phyloP scores from a whole-genome alignment of 2,113 vertebrate genomes.

The Probosciger aterrimus region DNA sequence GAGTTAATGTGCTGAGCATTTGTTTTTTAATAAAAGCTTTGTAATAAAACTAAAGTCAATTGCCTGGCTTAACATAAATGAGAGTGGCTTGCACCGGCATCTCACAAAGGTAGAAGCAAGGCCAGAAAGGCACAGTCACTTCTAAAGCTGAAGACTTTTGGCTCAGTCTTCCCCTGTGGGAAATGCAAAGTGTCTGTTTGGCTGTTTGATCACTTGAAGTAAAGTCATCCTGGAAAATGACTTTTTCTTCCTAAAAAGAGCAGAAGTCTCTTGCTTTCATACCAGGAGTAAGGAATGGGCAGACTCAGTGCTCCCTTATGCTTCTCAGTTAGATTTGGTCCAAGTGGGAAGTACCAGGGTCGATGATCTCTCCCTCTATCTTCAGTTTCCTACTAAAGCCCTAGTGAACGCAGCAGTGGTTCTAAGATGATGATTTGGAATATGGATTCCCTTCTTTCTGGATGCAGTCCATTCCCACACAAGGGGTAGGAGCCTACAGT shows the following conservation, averaged over 20 bases:
- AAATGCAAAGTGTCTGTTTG: background rate
- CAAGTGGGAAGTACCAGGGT: background rate
- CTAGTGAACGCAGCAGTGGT: background rate
- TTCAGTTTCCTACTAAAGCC: background rate
- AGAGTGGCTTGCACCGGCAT: background rate
- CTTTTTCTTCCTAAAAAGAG: background rate
- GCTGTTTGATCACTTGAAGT: background rate
- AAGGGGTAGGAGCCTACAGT: background rate
- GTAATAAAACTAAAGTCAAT: slow-evolving; percentile 77
- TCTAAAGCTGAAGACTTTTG: background rate
- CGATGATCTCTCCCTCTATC: background rate
- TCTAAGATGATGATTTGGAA: background rate
- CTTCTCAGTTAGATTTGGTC: background rate
- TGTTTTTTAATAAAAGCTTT: slow-evolving; percentile 84
- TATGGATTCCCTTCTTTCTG: background rate
- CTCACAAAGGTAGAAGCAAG: background rate
- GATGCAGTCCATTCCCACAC: background rate
- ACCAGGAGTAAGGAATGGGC: background rate
- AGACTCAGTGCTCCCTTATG: background rate
- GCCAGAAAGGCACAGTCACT: background rate
- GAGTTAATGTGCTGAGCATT: slow-evolving; percentile 85
- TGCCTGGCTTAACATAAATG: background rate
- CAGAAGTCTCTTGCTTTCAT: background rate
- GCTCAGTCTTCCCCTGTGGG: background rate
- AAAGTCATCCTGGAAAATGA: background rate